phyloP scores from a whole-genome alignment of 2,797 vertebrate genomes.

The Carduelis carduelis region DNA sequence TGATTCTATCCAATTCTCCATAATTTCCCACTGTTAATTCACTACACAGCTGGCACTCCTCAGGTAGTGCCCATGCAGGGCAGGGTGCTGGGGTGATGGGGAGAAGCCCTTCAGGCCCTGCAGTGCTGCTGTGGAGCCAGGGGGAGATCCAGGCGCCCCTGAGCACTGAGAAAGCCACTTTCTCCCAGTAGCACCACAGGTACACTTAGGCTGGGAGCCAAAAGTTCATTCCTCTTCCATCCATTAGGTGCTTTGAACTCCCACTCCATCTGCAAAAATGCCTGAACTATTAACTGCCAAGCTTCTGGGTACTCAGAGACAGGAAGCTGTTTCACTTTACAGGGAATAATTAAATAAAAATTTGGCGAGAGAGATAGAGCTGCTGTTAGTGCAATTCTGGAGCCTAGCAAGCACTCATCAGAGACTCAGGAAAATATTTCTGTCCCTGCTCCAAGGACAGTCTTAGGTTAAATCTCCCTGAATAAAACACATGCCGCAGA shows the following conservation, averaged over 20 bases:
- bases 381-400: background rate
- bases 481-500: background rate
- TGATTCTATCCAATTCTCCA: background rate
- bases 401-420: background rate
- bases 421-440: background rate
- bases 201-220: background rate
- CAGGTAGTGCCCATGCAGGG: background rate
- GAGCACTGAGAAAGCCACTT: rapidly evolving
- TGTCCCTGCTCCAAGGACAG: background rate
- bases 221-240: background rate
- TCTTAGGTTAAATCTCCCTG: background rate
- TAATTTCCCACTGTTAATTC: background rate
- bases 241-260: background rate
- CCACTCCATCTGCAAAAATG: background rate
- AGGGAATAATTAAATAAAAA: constrained; percentile 29
- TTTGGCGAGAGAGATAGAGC: background rate
- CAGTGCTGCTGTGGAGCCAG: rapidly evolving
- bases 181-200: background rate
- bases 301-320: constrained; percentile 22
- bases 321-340: constrained; percentile 33
- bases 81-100: rapidly evolving
- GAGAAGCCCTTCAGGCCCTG: background rate
- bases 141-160: background rate
- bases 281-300: constrained; percentile 10
- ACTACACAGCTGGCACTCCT: rapidly evolving